A percentile compares a stretch with the other conserved stretches of the same genome.
Conservation (phyloP, 1,140 invertebrate species). For the Drosophila sucinea region DNA sequence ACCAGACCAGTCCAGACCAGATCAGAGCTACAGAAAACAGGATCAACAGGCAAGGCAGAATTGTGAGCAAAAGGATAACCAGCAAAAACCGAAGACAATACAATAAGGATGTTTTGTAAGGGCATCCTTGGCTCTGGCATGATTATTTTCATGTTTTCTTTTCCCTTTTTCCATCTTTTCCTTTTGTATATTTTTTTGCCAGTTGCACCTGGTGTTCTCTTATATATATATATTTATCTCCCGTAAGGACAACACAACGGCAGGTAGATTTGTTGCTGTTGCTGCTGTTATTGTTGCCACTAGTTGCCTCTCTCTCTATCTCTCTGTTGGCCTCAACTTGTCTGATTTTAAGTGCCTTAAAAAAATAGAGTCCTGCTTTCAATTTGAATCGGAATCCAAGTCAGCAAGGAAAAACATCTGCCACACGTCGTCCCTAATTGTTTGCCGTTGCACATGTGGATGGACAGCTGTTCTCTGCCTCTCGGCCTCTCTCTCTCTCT, state of each 20-base stretch:
- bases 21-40: slow-evolving; percentile 49
- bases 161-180: slow-evolving; percentile 13
- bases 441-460: slow-evolving; percentile 70
- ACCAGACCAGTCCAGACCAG: no score
- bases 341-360: slow-evolving; percentile 53
- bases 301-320: slow-evolving; percentile 41
- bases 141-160: slow-evolving; percentile 9
- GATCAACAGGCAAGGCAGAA: slow-evolving; percentile 43
- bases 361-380: slow-evolving; percentile 52
- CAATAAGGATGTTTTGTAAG: slow-evolving; percentile 10
- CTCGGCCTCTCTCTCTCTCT: slow-evolving; percentile 33
- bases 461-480: slow-evolving; percentile 42
- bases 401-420: slow-evolving; percentile 65
- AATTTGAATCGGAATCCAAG: slow-evolving; percentile 39
- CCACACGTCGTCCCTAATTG: slow-evolving; percentile 76
- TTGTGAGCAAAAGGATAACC: slow-evolving; percentile 53
- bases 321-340: slow-evolving; percentile 5
- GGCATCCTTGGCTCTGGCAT: slow-evolving; percentile 45
- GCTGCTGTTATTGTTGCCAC: slow-evolving; percentile 61
- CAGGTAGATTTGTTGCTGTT: slow-evolving; percentile 38
- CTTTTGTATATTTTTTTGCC: slow-evolving; percentile 18
- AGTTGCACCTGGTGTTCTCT: slow-evolving; percentile 63
- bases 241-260: slow-evolving; percentile 44
- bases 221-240: slow-evolving; percentile 32
- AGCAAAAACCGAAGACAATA: slow-evolving; percentile 48